Evolutionary conservation across 2,888 invertebrate genomes (phyloP), one percentile per base, ranked within the genome.

Genomic region (Sceliomorpha sp.): DNA sequence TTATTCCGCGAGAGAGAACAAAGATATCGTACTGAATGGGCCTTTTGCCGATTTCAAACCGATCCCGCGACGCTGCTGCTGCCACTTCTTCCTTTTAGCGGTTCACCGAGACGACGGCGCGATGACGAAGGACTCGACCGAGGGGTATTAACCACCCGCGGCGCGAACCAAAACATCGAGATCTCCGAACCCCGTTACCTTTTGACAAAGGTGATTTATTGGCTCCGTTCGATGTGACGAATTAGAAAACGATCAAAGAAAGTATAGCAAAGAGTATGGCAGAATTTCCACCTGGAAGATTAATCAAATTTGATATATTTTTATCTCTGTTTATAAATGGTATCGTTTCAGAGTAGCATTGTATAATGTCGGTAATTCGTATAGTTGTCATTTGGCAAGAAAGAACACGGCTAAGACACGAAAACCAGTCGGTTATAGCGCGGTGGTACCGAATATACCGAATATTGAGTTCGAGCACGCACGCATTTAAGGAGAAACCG

Each of bases 121-220:
- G 63, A 59, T 53, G 58, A 60, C 72, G 68, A 76, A 76, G 73
- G 58, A 66, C 39, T 72, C 29, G n/a, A 63, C 63, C 56, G 67
- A 70, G 77, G 79, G 76, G 73, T 75, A 79, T 76, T 70, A 77
- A 79, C 74, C 81, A 73, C 86, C 85, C 80, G 81, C 73, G 71
- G 86, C 62, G 86, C 76, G 78, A 82, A 79, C 80, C 84, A 84
- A 86, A 86, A 86, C 81, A 85, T 78, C 14, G 9, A 73, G 72
- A 77, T 76, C 77, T 79, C 73, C 27, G 13, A 15, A 29, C 29
- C 76, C 68, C 73, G 73, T 74, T 73, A 53, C 73, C 75, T 56
- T 70, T 58, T 68, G 71, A 39, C 34, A 70, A 59, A 70, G 70
- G 76, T 86, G 83, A 86, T 86, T 85, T 83, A 85, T 86, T 77